Evolutionary conservation across 1,140 invertebrate genomes (phyloP), one percentile per base, ranked within the genome.

Genomic region (Parasteatoda tepidariorum): DNA sequence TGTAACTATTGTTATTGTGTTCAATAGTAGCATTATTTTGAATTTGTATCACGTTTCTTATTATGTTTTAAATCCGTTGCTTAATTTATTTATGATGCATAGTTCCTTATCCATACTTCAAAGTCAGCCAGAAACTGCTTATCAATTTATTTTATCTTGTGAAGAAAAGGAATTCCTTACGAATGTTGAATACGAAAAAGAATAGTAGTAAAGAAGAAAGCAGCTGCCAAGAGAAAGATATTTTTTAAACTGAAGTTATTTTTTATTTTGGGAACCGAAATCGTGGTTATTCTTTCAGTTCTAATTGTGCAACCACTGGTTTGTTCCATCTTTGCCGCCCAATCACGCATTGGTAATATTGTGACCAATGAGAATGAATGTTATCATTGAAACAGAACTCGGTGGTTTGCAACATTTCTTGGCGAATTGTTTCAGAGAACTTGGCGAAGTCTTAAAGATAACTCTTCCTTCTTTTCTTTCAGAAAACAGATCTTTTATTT

Each of bases 221-320:
- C 31, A 48, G 38, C 38, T 48, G 38, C 38, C 4, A 13, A 33
- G 24, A 38, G 33, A 34, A 31, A 22, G 13, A 24, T 26, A 68
- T 2, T 34, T 33, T 66, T 31, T 61, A 31, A 33, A 31, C n/a
- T n/a, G n/a, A n/a, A 13, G 3, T 26, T 48, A 3, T 59, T 33
- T 73, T 33, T 66, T 48, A 13, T 48, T 4, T 4, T 48, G 0
- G 4, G 18, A 48, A 18, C 38, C 4, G 34, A 24, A 22, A 24
- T 24, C 38, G 18, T 33, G 22, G 66, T 33, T 68, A 24, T 28
- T 73, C 70, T 57, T 73, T 48, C 48, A 55, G 57, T 73, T 57
- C 33, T 73, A 73, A 73, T 73, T 73, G 55, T 26, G 54, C 70
- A 33, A 73, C 26, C 70, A 73, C 70, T 28, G 55, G 70, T 30